phyloP scores from a whole-genome alignment of 1,140 invertebrate genomes.

The Eurosta solidaginis region DNA sequence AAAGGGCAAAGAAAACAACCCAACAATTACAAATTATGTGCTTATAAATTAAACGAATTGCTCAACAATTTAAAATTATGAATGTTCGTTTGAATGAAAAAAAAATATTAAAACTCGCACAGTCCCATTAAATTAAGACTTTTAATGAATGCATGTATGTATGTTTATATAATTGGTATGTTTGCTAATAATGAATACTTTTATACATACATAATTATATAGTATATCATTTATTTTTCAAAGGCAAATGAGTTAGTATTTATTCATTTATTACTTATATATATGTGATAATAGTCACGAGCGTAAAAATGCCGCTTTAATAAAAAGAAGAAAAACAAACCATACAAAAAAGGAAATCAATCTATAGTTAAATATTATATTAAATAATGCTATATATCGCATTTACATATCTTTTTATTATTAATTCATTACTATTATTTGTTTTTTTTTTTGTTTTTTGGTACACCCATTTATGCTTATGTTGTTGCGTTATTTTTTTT shows the following conservation, averaged over 20 bases:
- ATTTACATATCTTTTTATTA: not conserved
- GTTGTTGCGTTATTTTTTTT: not conserved
- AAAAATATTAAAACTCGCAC: not conserved
- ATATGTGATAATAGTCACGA: not conserved
- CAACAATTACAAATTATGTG: too few species aligned
- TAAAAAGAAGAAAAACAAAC: not conserved
- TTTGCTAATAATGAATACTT: not conserved
- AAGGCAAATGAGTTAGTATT: constrained; percentile 22
- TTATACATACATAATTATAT: not conserved
- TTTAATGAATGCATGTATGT: not conserved
- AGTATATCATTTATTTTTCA: not conserved
- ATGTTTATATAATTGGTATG: too few species aligned
- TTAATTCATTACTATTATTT: not conserved
- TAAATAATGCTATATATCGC: constrained; percentile 4
- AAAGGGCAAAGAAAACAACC: too few species aligned
- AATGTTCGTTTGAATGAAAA: not conserved
- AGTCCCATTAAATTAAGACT: not conserved
- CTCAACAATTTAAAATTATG: too few species aligned
- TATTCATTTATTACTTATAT: too few species aligned
- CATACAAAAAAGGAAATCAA: too few species aligned
- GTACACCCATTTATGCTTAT: too few species aligned
- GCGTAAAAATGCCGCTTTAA: not conserved
- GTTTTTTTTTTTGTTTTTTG: not conserved
- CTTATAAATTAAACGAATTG: too few species aligned
- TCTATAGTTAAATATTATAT: constrained; percentile 5